Evolutionary conservation across 2,113 vertebrate genomes (phyloP).

Genomic region (Dicaeum eximium): DNA sequence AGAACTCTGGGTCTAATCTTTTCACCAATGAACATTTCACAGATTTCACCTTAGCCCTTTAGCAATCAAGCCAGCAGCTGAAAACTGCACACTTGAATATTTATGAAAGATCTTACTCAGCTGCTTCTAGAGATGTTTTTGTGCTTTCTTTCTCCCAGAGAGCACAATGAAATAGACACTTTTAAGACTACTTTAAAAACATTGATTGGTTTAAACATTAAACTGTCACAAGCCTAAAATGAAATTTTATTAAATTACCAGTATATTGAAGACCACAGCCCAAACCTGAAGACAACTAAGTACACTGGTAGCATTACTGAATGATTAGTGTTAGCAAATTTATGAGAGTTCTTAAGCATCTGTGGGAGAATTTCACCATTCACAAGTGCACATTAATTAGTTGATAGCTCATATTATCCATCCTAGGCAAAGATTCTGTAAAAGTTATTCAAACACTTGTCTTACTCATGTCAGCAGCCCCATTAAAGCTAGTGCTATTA

Average conservation of each 20-base stretch:
- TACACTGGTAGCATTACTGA: neutral
- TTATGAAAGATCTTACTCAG: slow-evolving; percentile 59
- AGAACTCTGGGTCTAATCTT: neutral
- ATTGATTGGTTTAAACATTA: slow-evolving; percentile 65
- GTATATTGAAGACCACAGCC: slow-evolving; percentile 43
- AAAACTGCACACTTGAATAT: slow-evolving; percentile 63
- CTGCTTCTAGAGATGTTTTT: slow-evolving; percentile 42
- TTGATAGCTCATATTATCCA: slow-evolving; percentile 8
- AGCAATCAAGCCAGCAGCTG: slow-evolving; percentile 47
- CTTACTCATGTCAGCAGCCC: neutral
- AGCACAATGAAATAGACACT: slow-evolving; percentile 44
- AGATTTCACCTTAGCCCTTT: slow-evolving; percentile 18
- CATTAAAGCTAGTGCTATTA: neutral
- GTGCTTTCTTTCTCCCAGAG: slow-evolving; percentile 37
- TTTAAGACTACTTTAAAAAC: slow-evolving; percentile 60
- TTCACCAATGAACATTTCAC: neutral
- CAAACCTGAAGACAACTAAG: neutral
- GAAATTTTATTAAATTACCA: slow-evolving; percentile 66
- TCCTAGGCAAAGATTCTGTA: neutral
- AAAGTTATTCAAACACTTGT: neutral
- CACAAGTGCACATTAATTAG: slow-evolving; percentile 16
- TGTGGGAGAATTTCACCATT: slow-evolving; percentile 9
- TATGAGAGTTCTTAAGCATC: neutral
- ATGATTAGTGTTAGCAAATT: neutral
- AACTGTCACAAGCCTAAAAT: slow-evolving; percentile 64